Percentiles rank a stretch among this genome's conserved stretches.
Conservation (phyloP, 2,113 vertebrate genomes). For the Theristicus caerulescens region DNA sequence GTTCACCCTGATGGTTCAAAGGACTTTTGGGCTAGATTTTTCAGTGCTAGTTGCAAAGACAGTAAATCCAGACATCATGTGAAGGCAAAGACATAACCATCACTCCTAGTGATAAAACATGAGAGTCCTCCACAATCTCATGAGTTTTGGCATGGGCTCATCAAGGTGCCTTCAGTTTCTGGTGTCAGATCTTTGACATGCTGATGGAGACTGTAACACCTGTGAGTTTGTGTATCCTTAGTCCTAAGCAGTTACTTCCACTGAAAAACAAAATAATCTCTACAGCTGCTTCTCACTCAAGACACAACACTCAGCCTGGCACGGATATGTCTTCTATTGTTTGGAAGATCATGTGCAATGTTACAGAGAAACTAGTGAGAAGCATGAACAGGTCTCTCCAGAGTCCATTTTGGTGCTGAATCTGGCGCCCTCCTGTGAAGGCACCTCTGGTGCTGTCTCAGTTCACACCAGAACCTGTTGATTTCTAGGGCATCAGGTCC, state of each 20-base stretch:
- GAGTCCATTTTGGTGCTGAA: background rate
- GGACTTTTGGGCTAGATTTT: background rate
- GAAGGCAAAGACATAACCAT: background rate
- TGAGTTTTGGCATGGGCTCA: background rate
- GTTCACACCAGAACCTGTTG: background rate
- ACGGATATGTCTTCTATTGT: background rate
- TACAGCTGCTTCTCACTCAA: background rate
- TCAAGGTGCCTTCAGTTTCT: background rate
- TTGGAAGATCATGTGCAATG: background rate
- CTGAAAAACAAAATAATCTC: background rate
- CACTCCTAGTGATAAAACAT: background rate
- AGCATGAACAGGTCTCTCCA: background rate
- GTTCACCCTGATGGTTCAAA: background rate
- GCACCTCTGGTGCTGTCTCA: background rate
- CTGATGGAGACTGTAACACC: background rate
- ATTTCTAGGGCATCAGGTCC: background rate
- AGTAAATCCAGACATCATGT: background rate
- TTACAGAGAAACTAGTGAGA: background rate
- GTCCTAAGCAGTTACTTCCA: background rate
- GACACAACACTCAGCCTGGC: rapidly evolving
- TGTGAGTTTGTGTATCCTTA: background rate
- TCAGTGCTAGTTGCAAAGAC: background rate
- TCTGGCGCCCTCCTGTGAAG: background rate
- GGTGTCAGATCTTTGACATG: background rate
- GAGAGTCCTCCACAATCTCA: background rate